These are phyloP conservation scores for Drosophila paramelanica DNA, from an alignment of 2,888 invertebrate genomes.

Conservation along the genomic window DNA sequence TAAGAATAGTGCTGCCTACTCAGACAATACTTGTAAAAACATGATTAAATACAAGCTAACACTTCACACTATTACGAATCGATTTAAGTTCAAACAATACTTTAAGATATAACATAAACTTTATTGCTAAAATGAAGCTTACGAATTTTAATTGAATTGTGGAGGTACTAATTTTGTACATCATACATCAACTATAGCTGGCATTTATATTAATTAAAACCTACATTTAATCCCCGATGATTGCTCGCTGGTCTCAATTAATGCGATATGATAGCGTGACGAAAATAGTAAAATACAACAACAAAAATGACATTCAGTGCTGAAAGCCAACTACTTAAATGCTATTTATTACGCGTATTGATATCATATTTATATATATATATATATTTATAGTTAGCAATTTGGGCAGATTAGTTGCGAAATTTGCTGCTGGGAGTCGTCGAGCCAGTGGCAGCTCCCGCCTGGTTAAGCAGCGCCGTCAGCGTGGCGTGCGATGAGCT, in stretches of 20 bases:
- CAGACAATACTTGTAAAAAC: background rate
- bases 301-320: background rate
- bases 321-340: conserved; percentile 15
- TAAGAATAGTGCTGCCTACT: background rate
- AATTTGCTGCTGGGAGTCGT: conserved; percentile 39
- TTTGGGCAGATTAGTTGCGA: conserved; percentile 38
- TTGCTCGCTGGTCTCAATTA: conserved; percentile 23
- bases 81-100: background rate
- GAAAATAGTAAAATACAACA: conserved; percentile 17
- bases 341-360: conserved; percentile 19
- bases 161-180: conserved; percentile 27
- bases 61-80: background rate
- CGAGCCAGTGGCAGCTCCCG: conserved; percentile 26
- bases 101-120: no score
- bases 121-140: no score
- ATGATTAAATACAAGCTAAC: background rate
- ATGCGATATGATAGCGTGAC: conserved; percentile 27
- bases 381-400: conserved; percentile 5
- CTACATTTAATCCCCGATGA: conserved; percentile 6
- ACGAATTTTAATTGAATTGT: background rate
- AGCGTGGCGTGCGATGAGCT: conserved; percentile 85
- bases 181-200: conserved; percentile 16
- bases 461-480: conserved; percentile 83
- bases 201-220: conserved; percentile 8
- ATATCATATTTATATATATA: conserved; percentile 1